A percentile compares a stretch with the other conserved stretches of the same genome.
Evolutionary conservation across 2,797 vertebrate genomes (phyloP).

Genomic region (Harpagifer antarcticus): DNA sequence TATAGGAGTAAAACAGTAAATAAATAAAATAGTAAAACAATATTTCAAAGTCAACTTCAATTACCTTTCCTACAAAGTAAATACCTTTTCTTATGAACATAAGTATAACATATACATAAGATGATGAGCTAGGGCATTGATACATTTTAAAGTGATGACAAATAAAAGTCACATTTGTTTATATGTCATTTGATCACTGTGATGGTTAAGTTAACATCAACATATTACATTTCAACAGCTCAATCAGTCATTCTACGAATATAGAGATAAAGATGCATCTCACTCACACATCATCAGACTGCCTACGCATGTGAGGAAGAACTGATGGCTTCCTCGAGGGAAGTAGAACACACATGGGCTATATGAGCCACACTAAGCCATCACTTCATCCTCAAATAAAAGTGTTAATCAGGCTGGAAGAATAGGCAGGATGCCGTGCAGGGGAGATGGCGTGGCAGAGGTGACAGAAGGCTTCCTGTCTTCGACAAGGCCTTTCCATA

Average conservation of each 20-base stretch:
- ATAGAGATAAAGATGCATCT: not conserved
- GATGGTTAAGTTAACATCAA: not conserved
- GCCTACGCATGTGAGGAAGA: conserved; percentile 5
- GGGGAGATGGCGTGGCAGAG: conserved; percentile 44
- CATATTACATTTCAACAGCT: conserved; percentile 6
- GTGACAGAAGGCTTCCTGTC: conserved; percentile 65
- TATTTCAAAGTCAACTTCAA: conserved; percentile 18
- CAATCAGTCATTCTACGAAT: conserved; percentile 13
- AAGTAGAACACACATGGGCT: conserved; percentile 7
- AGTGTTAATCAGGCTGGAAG: conserved; percentile 44
- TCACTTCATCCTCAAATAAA: conserved; percentile 37
- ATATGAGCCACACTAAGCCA: conserved; percentile 23
- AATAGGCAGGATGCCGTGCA: conserved; percentile 17
- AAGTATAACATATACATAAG: not conserved
- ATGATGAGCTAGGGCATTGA: not conserved
- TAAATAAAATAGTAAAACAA: conserved; percentile 58
- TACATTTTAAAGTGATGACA: conserved; percentile 26
- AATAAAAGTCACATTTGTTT: conserved; percentile 7
- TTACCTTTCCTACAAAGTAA: conserved; percentile 10
- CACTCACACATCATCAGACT: not conserved
- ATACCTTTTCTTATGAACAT: not conserved
- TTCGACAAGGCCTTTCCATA: conserved; percentile 63
- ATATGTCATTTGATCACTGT: not conserved
- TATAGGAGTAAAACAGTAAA: too few species aligned
- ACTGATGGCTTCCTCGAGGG: conserved; percentile 1